Conservation (phyloP, 2,888 invertebrate genomes). For the Vannuccia rotundouncinata region DNA sequence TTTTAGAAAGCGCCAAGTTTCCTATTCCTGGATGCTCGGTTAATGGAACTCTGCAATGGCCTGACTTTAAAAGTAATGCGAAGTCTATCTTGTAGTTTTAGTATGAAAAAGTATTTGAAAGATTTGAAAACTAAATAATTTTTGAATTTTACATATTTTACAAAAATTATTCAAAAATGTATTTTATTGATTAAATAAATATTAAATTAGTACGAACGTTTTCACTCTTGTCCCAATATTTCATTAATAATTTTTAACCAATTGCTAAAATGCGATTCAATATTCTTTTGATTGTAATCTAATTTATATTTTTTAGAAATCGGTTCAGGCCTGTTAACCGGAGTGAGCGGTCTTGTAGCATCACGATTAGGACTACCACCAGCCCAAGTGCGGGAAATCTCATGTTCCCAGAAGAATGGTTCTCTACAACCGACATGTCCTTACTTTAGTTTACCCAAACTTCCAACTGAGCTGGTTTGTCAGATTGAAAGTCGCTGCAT, state of each 20-base stretch:
- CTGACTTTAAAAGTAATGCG: background rate
- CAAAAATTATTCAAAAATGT: too few species aligned
- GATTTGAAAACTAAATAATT: too few species aligned
- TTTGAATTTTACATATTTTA: too few species aligned
- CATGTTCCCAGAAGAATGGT: background rate
- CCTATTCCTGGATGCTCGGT: conserved; percentile 18
- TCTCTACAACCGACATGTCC: background rate
- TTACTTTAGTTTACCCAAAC: background rate
- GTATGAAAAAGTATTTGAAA: too few species aligned
- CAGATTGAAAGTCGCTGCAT: conserved; percentile 9
- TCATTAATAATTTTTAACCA: too few species aligned
- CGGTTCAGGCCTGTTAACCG: background rate
- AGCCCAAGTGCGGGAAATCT: background rate
- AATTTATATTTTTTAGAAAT: background rate
- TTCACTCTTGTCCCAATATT: too few species aligned
- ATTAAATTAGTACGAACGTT: too few species aligned
- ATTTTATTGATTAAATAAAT: too few species aligned
- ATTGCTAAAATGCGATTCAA: too few species aligned
- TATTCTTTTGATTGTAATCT: too few species aligned
- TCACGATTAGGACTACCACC: background rate
- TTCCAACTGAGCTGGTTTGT: background rate
- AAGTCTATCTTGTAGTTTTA: too few species aligned
- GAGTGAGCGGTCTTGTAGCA: background rate
- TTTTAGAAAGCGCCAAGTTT: background rate
- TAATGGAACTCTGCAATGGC: conserved; percentile 19